Base-by-base conservation (phyloP, 2,113 vertebrate genomes). In the Phrynosoma platyrhinos region DNA sequence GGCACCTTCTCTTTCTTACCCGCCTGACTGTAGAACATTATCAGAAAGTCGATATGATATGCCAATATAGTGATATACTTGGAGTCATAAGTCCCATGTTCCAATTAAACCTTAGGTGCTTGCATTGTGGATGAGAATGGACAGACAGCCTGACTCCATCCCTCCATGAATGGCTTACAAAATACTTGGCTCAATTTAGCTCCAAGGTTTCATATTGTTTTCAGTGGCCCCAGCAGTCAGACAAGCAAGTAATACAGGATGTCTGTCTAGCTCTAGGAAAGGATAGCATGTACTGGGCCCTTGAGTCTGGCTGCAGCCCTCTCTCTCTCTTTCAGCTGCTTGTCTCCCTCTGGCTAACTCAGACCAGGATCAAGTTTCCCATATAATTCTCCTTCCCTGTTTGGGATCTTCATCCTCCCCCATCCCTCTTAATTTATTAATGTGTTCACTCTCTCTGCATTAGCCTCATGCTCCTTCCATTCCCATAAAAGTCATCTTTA, bases 111-210 rank as follows among this genome's bases (percentile, higher is more conserved):
- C 93, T 89, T 88, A 85, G 92, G 92, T 95, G 91, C 95, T 97
- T 91, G 87, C 83, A n/a, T 89, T 91, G 91, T 92, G 95, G 95
- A 91, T 88, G 89, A 89, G 77, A 95, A 92, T 40, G 96, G 96
- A 96, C 97, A 98, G 98, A 98, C 97, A 97, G 94, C 89, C 97
- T 97, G 97, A 97, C 97, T 98, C 97, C 97, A 96, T 91, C 81
- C 91, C 80, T 0, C 84, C 79, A 25, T 6, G 90, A 91, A 83
- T 91, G 79, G 36, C 72, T 94, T 88, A 91, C 23, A 96, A 93
- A 97, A 95, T 94, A 93, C 95, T 96, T 90, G 23, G 64, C 91
- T 95, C 23, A 21, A 92, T 89, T 88, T 66, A n/a, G 1, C 92
- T 90, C 74, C 83, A 79, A 16, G 84, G 91, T 95, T 94, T 95